Evolutionary conservation across 1,140 invertebrate genomes (phyloP), one percentile per base, ranked within the genome.

Genomic region (Vanessa tameamea): DNA sequence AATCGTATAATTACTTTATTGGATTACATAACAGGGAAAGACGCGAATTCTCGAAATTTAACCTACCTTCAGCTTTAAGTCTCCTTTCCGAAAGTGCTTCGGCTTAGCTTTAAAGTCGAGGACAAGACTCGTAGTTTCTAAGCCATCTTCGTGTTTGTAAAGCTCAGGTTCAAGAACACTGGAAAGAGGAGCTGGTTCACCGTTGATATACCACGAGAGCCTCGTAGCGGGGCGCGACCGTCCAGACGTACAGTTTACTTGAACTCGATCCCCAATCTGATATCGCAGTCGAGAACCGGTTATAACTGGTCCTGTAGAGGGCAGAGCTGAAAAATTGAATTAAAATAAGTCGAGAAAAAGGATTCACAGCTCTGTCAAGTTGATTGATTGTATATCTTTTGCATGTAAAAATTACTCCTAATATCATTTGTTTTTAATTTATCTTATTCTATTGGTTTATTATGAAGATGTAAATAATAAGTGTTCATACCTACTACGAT

Each of bases 141-240:
- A 92, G 0, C 95, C 95, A 74, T 95, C 94, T 7, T 87, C 85
- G 20, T 87, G 85, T 48, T 81, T 78, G 70, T 86, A 81, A 16
- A 90, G 82, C 8, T 85, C 81, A 2, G 91, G 90, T 9, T 88
- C 73, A 0, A 89, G 80, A 4, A 93, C 79, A 26, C 93, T 89
- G 4, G 84, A 75, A 0, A 88, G 66, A 78, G 94, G 95, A 82
- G 96, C 96, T 80, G 95, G 95, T 80, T 97, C 96, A 48, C 96
- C 96, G 83, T 98, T 98, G 84, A 98, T 96, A 87, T 96, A 97
- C 97, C 97, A 98, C 51, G 95, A 95, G 43, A 98, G 94, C 75
- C 96, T 95, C 13, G 97, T 97, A 0, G 96, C 96, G 0, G 97
- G 97, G 82, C 97, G 95, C 13, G 97, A 98, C 77, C 95, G 93